Evolutionary conservation across 2,888 invertebrate species (phyloP).

Genomic region (Heliconius cydno): DNA sequence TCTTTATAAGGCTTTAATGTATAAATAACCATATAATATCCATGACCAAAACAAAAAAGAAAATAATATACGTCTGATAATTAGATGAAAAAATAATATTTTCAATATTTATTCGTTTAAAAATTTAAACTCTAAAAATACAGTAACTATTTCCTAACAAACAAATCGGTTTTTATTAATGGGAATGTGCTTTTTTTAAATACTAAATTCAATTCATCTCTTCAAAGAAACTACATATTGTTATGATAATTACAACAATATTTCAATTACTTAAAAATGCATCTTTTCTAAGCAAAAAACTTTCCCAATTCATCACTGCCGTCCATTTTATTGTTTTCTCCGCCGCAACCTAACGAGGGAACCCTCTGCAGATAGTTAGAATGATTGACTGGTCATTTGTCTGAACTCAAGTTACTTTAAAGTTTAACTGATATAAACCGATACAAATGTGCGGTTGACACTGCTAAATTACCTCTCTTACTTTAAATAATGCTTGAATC

Average conservation of each 20-base stretch:
- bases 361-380: slow-evolving; percentile 37
- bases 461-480: slow-evolving; percentile 75
- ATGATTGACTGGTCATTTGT: slow-evolving; percentile 45
- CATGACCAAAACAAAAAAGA: too few relatives aligned
- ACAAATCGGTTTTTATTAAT: too few relatives aligned
- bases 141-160: too few relatives aligned
- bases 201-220: too few relatives aligned
- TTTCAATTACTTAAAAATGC: not conserved
- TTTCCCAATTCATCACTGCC: slow-evolving; percentile 20
- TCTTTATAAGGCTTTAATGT: too few relatives aligned
- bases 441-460: slow-evolving; percentile 81
- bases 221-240: too few relatives aligned
- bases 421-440: slow-evolving; percentile 47
- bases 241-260: not conserved
- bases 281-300: slow-evolving; percentile 5
- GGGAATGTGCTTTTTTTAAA: too few relatives aligned
- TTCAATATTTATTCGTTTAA: too few relatives aligned
- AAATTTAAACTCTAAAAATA: too few relatives aligned
- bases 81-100: too few relatives aligned
- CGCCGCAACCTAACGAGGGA: slow-evolving; percentile 38
- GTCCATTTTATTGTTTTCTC: slow-evolving; percentile 35
- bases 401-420: slow-evolving; percentile 41
- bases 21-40: too few relatives aligned
- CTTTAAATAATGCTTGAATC: slow-evolving; percentile 68
- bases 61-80: too few relatives aligned